Percentiles rank a stretch among this genome's conserved stretches.
Conservation (phyloP, 2,797 vertebrate species). For the Danio albolineatus region DNA sequence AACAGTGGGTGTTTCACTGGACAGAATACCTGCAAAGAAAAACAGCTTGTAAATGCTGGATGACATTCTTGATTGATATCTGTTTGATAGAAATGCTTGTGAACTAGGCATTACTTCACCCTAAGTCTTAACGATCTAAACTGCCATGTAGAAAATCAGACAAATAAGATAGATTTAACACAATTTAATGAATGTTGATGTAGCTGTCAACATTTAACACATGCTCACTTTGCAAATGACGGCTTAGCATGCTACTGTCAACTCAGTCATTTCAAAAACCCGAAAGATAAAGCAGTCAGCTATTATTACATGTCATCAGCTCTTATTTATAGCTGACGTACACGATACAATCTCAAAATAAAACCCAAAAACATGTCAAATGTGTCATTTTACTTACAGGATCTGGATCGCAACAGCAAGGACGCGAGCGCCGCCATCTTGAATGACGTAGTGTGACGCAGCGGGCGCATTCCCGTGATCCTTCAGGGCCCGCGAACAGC, state of each 20-base stretch:
- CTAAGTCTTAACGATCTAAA: background rate
- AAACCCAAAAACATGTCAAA: background rate
- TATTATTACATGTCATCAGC: too few species aligned
- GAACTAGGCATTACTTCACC: background rate
- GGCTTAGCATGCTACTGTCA: background rate
- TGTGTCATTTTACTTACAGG: constrained; percentile 62
- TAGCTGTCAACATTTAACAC: constrained; percentile 2
- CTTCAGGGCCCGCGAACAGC: constrained; percentile 32
- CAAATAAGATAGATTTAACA: background rate
- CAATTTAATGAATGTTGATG: background rate
- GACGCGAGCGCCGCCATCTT: constrained; percentile 77
- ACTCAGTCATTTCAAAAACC: background rate
- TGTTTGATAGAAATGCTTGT: background rate
- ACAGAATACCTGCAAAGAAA: constrained; percentile 66
- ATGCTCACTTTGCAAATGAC: background rate
- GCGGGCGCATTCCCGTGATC: background rate
- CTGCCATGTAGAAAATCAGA: background rate
- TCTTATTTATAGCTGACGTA: too few species aligned
- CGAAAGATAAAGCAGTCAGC: background rate
- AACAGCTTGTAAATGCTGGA: background rate
- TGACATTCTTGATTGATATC: background rate
- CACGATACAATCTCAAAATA: background rate
- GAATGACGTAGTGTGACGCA: background rate
- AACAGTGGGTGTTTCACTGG: constrained; percentile 63
- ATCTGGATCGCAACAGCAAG: constrained; percentile 69